phyloP scores from a whole-genome alignment of 2,888 invertebrate genomes.

The Heliconius ethilla region DNA sequence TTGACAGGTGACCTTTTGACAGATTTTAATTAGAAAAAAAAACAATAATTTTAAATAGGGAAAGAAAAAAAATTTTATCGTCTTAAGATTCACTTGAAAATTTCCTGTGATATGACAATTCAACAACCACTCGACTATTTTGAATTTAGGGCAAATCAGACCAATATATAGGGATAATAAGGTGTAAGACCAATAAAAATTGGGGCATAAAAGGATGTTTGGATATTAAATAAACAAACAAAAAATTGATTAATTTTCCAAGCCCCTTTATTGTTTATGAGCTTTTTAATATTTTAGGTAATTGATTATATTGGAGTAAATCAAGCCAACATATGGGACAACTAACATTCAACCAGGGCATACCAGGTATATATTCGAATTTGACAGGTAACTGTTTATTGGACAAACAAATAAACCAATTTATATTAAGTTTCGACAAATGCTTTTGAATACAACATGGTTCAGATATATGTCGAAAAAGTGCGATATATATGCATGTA shows the following conservation, averaged over 20 bases:
- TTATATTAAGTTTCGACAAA: not conserved
- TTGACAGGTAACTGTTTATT: not conserved
- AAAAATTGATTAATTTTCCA: not conserved
- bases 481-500: not conserved
- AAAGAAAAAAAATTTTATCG: too few species aligned
- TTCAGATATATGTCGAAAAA: not conserved
- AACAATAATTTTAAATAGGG: too few species aligned
- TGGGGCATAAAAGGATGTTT: not conserved
- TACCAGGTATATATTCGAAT: not conserved
- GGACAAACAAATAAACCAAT: not conserved
- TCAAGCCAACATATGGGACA: not conserved
- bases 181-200: not conserved
- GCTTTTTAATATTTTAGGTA: not conserved
- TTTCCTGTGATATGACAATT: not conserved
- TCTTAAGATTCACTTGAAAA: too few species aligned
- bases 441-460: not conserved
- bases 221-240: not conserved
- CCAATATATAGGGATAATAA: not conserved
- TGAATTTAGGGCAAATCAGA: not conserved
- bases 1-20: too few species aligned
- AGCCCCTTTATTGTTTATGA: not conserved
- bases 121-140: not conserved
- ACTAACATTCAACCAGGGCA: not conserved
- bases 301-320: not conserved
- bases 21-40: too few species aligned